Evolutionary conservation across 2,113 vertebrate genomes (phyloP), one percentile per base, ranked within the genome.

Genomic region (Todiramphus chloris): DNA sequence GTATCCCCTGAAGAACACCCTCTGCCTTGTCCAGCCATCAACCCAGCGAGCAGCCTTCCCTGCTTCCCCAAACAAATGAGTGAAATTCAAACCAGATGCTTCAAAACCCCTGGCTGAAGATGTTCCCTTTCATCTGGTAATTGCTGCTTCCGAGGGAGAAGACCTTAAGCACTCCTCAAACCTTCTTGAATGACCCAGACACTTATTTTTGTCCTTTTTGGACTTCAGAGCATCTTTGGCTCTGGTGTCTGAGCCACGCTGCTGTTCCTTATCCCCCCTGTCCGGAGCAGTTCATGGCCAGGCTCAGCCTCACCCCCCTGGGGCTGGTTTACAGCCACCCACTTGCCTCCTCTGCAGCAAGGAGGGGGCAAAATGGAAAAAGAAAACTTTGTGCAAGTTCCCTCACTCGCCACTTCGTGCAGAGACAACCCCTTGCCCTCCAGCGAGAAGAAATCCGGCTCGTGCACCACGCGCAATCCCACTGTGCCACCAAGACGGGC

Each of bases 71-170:
- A 78, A 87, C 3, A 5, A 55, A 53, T 0, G 1, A 5, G 4
- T 11, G 9, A 73, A 96, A 94, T 37, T 55, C 74, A 78, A 91
- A 94, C 37, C 88, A 94, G 86, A 95, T 87, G 83, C 39, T 91
- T 48, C 44, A 39, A 69, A 89, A 66, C 0, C 53, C 70, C 77
- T 59, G 53, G 41, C 81, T 3, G 8, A 89, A 93, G 89, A 87
- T 6, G 13, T 89, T 89, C 51, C 74, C 80, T 94, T 94, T 90
- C 94, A 94, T 93, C 89, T 90, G 53, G 35, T 82, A 95, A 96
- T 58, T 91, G 86, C 88, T 79, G 58, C 77, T 94, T 90, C 74
- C 3, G 11, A 92, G 31, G 14, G 11, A 94, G 56, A 92, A 60
- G 56, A 84, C 60, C 28, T 48, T 67, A 75, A 89, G 24, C 4